These are phyloP conservation scores for Triops longicaudatus DNA, from an alignment of 1,140 invertebrate species.

Conservation along the genomic window DNA sequence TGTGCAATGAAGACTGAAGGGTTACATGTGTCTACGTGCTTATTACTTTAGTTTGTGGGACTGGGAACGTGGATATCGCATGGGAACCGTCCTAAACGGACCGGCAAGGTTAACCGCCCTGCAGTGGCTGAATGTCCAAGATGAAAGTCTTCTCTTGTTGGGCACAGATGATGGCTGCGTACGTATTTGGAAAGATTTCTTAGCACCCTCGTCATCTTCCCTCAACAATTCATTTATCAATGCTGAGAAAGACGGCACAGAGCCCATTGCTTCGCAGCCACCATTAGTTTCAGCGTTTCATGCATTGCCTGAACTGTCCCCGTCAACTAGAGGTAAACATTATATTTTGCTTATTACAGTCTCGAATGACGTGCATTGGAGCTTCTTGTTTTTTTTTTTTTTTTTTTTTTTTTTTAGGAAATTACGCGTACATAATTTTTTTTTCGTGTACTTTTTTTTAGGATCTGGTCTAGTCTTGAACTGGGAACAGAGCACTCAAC, in stretches of 20 bases:
- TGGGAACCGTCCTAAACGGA: slow-evolving; percentile 39
- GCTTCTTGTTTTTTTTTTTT: too few species aligned
- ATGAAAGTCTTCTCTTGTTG: slow-evolving; percentile 60
- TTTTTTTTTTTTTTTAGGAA: too few species aligned
- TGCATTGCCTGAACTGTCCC: slow-evolving; percentile 60
- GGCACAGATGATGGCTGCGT: slow-evolving; percentile 68
- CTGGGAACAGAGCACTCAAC: slow-evolving; percentile 67
- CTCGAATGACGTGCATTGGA: too few species aligned
- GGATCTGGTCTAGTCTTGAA: slow-evolving; percentile 57
- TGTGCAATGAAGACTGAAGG: too few species aligned
- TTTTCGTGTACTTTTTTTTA: slow-evolving; percentile 28
- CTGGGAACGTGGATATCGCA: slow-evolving; percentile 41
- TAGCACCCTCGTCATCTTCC: not conserved
- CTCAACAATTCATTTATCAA: slow-evolving; percentile 21
- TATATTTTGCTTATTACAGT: too few species aligned
- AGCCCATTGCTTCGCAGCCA: not conserved
- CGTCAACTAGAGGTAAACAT: slow-evolving; percentile 37
- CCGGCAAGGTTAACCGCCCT: slow-evolving; percentile 62
- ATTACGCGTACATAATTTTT: not conserved
- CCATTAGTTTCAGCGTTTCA: slow-evolving; percentile 71
- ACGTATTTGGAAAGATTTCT: slow-evolving; percentile 50
- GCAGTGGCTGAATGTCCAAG: slow-evolving; percentile 83
- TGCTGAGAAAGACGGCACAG: not conserved
- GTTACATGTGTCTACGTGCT: not conserved
- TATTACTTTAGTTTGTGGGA: slow-evolving; percentile 44